Conservation (phyloP, 2,113 vertebrate genomes). For the Hepsetus odoe region DNA sequence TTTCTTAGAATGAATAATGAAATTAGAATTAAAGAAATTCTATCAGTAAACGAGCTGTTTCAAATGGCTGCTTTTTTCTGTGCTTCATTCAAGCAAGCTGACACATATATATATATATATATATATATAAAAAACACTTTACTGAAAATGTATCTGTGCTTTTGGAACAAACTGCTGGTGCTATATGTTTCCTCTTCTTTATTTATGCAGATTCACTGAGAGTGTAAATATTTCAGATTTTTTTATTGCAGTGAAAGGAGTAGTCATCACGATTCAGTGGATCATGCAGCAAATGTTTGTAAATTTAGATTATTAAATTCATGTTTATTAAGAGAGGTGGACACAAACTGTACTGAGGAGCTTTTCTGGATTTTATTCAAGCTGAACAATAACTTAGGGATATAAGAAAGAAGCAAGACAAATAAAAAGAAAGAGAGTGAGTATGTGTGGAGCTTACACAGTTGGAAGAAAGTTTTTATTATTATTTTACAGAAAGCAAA, state of each 20-base stretch:
- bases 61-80: too few species aligned
- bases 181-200: neutral
- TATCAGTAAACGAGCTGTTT: too few species aligned
- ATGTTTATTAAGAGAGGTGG: neutral
- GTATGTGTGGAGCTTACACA: constrained; percentile 60
- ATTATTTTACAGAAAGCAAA: constrained; percentile 93
- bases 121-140: too few species aligned
- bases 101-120: too few species aligned
- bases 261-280: too few species aligned
- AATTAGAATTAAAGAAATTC: too few species aligned
- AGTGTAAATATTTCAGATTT: too few species aligned
- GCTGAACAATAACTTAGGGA: constrained; percentile 61
- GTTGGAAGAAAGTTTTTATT: constrained; percentile 70
- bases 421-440: constrained; percentile 51
- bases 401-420: constrained; percentile 50
- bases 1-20: too few species aligned
- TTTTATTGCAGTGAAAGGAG: too few species aligned
- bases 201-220: neutral
- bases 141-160: too few species aligned
- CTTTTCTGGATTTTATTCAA: constrained; percentile 60
- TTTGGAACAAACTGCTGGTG: neutral
- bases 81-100: too few species aligned
- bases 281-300: neutral
- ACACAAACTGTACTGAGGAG: constrained; percentile 13
- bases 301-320: neutral